Base-by-base conservation (phyloP, 2,888 invertebrate genomes). In the Coronaproctus castanopsis region DNA sequence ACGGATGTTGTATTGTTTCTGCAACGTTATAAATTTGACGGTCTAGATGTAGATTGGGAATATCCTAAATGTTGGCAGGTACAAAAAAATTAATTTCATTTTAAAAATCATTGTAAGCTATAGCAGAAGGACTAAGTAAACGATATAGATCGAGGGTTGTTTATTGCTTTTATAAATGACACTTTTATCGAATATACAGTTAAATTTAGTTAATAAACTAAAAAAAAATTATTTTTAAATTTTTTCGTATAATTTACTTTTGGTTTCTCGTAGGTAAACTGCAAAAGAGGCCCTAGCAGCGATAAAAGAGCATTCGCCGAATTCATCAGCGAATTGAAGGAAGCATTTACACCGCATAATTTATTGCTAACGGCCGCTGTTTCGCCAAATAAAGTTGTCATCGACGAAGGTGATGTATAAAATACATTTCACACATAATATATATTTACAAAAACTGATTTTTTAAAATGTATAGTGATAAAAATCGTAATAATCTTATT, bases 1-100 rank as follows among this genome's bases (percentile, higher is more conserved):
- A 74, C 79, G 0, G 82, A 87, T 65, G 83, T 83, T 0, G 65
- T 87, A 0, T 80, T 84, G 65, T 91, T 90, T 68, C 78, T 91
- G 59, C 80, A 83, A 62, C 79, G 82, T 63, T 80, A 87, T 66
- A 81, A 81, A 58, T 93, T 93, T 66, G 90, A 93, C 68, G 95
- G 95, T 2, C 74, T 95, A 50, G 91, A 95, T 71, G 75, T 93
- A 24, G 91, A 92, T 69, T 93, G 92, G 92, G 91, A 93, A 69
- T 93, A 90, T 70, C 92, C 92, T 0, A 87, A 83, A 63, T 91
- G 90, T 69, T 89, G 89, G 89, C 89, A 89, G 76, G 74, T 74
- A 63, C 14, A 21, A 56, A 19, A 36, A 36, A 36, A 36, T 8
- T 36, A 36, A 36, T 36, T 36, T 14, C 5, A 14, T 36, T 36